Evolutionary conservation across 2,888 invertebrate genomes (phyloP), one percentile per base, ranked within the genome.

Genomic region (Fragum fragum): DNA sequence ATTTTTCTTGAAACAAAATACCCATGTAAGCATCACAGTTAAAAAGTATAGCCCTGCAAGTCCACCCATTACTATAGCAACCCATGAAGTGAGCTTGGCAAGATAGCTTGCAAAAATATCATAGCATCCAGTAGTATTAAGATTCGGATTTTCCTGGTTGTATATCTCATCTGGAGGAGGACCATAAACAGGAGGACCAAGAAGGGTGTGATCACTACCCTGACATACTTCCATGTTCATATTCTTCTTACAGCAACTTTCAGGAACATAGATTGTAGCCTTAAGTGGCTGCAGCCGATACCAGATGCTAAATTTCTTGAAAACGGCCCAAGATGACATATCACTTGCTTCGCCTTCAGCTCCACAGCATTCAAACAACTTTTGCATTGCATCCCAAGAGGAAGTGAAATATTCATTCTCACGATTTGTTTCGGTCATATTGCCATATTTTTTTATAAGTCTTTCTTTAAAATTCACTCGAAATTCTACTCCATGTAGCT

Each of bases 241-340:
- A 70, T 86, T 79, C 61, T 81, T 79, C 18, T 68, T 75, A 66
- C 86, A 86, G 66, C 86, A 86, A 39, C 86, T 86, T 61, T 81
- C 79, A n/a, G 86, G 86, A 18, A 86, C 86, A 53, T 76, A 86
- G 9, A 75, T 63, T 11, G 26, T 57, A 16, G 72, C 79, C 42
- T 79, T 81, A n/a, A 76, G 66, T 16, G 79, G 81, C 28, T 78
- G 59, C 39, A 72, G 9, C n/a, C 66, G 63, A 61, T 73, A 81
- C 86, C 86, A 86, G 0, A 28, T 66, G 72, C 83, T 86, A 32
- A 68, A 72, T 57, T 77, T 83, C 47, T 74, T 76, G 68, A 80
- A 86, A 23, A 83, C 53, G 6, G 83, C 83, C 86, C 86, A 86
- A 5, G 86, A 81, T 9, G 81, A 69, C 29, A 81, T 77, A 21